Evolutionary conservation across 2,797 vertebrate genomes (phyloP), one percentile per base, ranked within the genome.

Genomic region (Hydrolagus colliei): DNA sequence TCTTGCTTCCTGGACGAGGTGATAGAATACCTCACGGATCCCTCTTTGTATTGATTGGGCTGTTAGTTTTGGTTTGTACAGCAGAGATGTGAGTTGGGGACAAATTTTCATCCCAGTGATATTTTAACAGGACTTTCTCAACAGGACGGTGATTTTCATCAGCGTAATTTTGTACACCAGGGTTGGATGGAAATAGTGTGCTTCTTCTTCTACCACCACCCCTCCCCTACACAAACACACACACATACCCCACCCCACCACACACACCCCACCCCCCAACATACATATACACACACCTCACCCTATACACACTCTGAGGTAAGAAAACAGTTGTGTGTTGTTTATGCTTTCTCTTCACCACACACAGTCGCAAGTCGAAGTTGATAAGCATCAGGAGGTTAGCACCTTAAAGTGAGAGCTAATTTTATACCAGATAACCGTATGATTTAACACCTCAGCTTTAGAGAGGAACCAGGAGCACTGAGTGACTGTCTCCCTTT

Each of bases 281-380:
- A 52, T 6, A 52, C 41, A 52, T 6, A 52, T 6, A 52, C 41
- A 6, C 41, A 52, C 41, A 52, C 41, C 41, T 6, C 41, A 52
- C 41, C 41, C 41, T 6, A 52, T 6, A 27, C 27, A 27, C 27
- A 27, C 2, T 84, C 14, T 52, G 65, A 71, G 41, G 65, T 71
- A 41, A 68, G 65, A 71, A 71, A 84, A 82, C 67, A 35, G 79
- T 84, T 84, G 27, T 41, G 86, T 88, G 84, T 80, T 89, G 79
- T 90, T 88, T 88, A 88, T 89, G 88, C 88, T 41, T 88, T 76
- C 87, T 63, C 76, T 86, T 87, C 86, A 87, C 86, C 67, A 6
- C 88, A 86, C 88, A 88, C 90, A 89, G 87, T 88, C 87, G 62
- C 77, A 41, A 73, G 73, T 88, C 90, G 90, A 88, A 90, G 87